Percentiles rank a stretch among this genome's conserved stretches.
These are phyloP conservation scores for Cephalopholis sonnerati DNA, from an alignment of 2,113 vertebrate species.

Conservation along the genomic window DNA sequence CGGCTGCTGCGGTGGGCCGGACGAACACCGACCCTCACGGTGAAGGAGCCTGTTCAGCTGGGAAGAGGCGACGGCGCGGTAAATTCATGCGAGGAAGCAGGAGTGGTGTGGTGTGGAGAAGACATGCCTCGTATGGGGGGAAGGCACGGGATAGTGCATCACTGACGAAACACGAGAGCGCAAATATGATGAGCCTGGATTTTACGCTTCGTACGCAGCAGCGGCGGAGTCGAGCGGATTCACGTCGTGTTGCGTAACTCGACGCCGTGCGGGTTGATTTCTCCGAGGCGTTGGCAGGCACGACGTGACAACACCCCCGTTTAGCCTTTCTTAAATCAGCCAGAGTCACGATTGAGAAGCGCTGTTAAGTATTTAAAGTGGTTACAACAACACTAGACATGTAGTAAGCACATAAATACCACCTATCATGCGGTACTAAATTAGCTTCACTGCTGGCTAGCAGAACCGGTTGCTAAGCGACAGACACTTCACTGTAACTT, in stretches of 20 bases:
- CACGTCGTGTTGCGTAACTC: slow-evolving; percentile 59
- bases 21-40: slow-evolving; percentile 20
- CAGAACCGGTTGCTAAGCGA: slow-evolving; percentile 63
- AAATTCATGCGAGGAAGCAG: slow-evolving; percentile 42
- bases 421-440: too few relatives aligned
- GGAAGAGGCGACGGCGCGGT: slow-evolving; percentile 43
- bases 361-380: not conserved
- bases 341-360: not conserved
- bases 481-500: slow-evolving; percentile 11
- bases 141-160: slow-evolving; percentile 63
- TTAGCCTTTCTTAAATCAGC: not conserved
- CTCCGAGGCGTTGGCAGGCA: slow-evolving; percentile 30
- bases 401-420: too few relatives aligned
- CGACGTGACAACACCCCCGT: not conserved
- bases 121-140: slow-evolving; percentile 66
- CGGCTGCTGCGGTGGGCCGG: slow-evolving; percentile 50
- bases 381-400: not conserved
- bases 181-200: slow-evolving; percentile 59
- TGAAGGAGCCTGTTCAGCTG: slow-evolving; percentile 19
- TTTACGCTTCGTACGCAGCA: slow-evolving; percentile 68
- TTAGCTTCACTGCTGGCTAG: not conserved
- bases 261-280: not conserved
- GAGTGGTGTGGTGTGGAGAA: slow-evolving; percentile 50
- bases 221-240: slow-evolving; percentile 35
- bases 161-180: slow-evolving; percentile 63